phyloP scores from a whole-genome alignment of 2,888 invertebrate species.

The Podotricha telesiphe region DNA sequence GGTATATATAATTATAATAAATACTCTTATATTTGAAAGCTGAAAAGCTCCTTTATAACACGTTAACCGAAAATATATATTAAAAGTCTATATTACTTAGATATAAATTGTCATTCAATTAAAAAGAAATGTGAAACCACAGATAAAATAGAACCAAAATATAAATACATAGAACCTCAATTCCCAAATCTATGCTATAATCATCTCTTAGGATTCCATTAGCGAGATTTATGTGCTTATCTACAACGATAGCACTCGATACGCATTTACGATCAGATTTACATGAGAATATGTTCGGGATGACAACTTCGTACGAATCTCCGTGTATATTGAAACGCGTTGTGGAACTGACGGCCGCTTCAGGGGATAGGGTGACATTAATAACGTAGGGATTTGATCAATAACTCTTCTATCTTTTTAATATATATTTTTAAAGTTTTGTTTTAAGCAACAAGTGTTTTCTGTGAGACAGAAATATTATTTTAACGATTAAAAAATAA shows the following conservation, averaged over 20 bases:
- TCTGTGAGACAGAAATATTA: too few relatives aligned
- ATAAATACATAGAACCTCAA: constrained; percentile 3
- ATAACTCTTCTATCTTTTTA: constrained; percentile 11
- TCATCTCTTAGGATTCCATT: constrained; percentile 30
- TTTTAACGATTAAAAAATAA: too few relatives aligned
- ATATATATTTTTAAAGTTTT: not conserved
- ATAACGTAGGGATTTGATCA: constrained; percentile 2
- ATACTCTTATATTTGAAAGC: too few relatives aligned
- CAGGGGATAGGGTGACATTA: constrained; percentile 41
- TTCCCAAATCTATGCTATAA: constrained; percentile 21
- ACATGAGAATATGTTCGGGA: constrained; percentile 49
- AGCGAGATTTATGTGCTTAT: constrained; percentile 34
- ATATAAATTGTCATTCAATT: not conserved
- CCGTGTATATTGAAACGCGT: constrained; percentile 47
- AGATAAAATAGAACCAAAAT: not conserved
- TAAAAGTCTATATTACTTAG: too few relatives aligned
- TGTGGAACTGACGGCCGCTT: constrained; percentile 48
- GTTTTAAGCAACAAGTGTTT: too few relatives aligned
- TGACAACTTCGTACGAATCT: constrained; percentile 41
- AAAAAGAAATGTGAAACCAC: constrained; percentile 4
- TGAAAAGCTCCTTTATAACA: too few relatives aligned
- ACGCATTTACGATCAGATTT: constrained; percentile 48
- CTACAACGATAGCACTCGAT: constrained; percentile 36
- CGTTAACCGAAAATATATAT: too few relatives aligned
- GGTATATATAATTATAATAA: too few relatives aligned